Conservation (phyloP, 2,888 invertebrate genomes). For the Cerastoderma edule region DNA sequence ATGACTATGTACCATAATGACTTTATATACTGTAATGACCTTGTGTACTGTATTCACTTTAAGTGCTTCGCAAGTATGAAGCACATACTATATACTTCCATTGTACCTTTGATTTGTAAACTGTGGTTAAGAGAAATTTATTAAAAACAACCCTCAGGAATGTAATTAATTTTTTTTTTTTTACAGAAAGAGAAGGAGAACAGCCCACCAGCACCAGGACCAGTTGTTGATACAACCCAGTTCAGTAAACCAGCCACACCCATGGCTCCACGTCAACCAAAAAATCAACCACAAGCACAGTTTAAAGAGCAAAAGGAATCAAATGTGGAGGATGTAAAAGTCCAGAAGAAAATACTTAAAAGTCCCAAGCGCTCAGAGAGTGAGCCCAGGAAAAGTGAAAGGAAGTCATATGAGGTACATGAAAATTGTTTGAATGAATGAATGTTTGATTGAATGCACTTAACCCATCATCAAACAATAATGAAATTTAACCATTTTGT, state of each 20-base stretch:
- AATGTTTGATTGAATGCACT: background rate
- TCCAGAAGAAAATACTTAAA: slow-evolving; percentile 37
- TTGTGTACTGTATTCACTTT: too few species aligned
- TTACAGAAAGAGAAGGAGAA: slow-evolving; percentile 51
- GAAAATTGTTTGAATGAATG: background rate
- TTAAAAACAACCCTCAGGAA: too few species aligned
- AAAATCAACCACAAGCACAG: slow-evolving; percentile 43
- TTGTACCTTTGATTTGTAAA: too few species aligned
- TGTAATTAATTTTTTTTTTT: too few species aligned
- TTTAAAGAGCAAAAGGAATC: slow-evolving; percentile 43
- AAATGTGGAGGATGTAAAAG: slow-evolving; percentile 21
- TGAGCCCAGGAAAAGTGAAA: slow-evolving; percentile 39
- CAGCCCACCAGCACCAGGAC: slow-evolving; percentile 51
- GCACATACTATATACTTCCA: too few species aligned
- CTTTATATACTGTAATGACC: too few species aligned
- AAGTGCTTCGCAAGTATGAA: too few species aligned
- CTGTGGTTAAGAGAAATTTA: too few species aligned
- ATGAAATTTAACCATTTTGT: background rate
- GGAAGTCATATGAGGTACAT: slow-evolving; percentile 42
- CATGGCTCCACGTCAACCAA: slow-evolving; percentile 65
- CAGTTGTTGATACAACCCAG: slow-evolving; percentile 66
- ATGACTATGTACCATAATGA: too few species aligned
- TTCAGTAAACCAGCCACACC: slow-evolving; percentile 66
- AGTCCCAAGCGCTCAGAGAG: slow-evolving; percentile 41
- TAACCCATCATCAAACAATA: too few species aligned